Conservation (phyloP, 2,797 vertebrate genomes). For the Danio jaintianensis region DNA sequence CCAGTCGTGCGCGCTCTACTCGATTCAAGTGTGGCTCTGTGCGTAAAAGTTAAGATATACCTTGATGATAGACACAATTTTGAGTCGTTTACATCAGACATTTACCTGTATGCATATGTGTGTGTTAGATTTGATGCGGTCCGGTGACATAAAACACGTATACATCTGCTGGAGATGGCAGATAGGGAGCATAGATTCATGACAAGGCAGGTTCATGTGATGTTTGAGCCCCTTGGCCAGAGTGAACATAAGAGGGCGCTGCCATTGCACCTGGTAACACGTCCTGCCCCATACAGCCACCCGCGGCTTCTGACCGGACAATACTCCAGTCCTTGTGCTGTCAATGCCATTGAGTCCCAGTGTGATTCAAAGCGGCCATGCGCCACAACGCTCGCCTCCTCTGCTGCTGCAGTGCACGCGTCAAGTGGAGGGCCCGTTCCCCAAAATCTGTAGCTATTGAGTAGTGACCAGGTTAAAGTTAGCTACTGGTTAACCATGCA, state of each 20-base stretch:
- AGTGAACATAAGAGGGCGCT: constrained; percentile 90
- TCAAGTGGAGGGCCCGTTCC: constrained; percentile 2
- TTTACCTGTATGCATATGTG: constrained; percentile 16
- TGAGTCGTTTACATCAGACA: neutral
- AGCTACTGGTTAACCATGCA: constrained; percentile 7
- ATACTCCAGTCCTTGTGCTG: constrained; percentile 49
- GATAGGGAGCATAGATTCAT: constrained; percentile 65
- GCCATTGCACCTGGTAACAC: constrained; percentile 84
- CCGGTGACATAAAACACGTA: neutral
- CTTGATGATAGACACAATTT: neutral
- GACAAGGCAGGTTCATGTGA: constrained; percentile 70
- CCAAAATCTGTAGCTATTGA: constrained; percentile 5
- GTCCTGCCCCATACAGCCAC: constrained; percentile 72
- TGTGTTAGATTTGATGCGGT: constrained; percentile 7
- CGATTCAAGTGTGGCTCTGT: neutral
- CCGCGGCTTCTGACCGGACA: constrained; percentile 72
- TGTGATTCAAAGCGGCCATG: constrained; percentile 19
- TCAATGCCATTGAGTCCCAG: constrained; percentile 30
- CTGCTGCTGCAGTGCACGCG: constrained; percentile 4
- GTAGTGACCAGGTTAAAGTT: constrained; percentile 23
- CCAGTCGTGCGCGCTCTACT: neutral
- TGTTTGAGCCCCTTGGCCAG: constrained; percentile 80
- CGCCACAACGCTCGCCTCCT: constrained; percentile 21
- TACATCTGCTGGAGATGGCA: constrained; percentile 22
- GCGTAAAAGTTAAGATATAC: constrained; percentile 28